Conservation (phyloP, 2,888 invertebrate genomes). For the Eristalis pertinax region DNA sequence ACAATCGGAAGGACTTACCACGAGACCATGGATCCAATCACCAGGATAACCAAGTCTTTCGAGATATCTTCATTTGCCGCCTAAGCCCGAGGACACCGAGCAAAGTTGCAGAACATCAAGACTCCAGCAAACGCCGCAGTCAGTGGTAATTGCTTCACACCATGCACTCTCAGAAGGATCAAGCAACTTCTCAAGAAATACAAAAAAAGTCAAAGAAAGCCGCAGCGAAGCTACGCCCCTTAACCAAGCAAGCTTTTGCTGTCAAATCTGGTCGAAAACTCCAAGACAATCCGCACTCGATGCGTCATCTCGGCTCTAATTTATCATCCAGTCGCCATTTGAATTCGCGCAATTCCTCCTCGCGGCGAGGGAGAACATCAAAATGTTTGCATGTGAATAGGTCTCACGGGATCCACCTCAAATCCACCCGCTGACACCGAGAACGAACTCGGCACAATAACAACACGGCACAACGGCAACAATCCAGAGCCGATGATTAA, state of each 20-base stretch:
- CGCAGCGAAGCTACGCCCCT: neutral
- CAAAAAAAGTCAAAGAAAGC: too few relatives aligned
- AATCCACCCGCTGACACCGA: slow-evolving; percentile 9
- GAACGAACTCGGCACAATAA: slow-evolving; percentile 1
- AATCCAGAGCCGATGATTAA: slow-evolving; percentile 49
- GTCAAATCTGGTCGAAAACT: neutral
- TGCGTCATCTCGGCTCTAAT: slow-evolving; percentile 10
- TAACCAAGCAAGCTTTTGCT: neutral
- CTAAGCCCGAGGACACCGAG: too few relatives aligned
- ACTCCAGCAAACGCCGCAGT: too few relatives aligned
- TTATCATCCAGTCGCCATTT: slow-evolving; percentile 5
- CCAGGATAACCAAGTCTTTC: too few relatives aligned
- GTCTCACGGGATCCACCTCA: slow-evolving; percentile 7
- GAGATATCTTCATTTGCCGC: too few relatives aligned
- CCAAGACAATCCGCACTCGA: neutral
- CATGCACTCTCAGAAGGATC: too few relatives aligned
- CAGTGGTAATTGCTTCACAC: too few relatives aligned
- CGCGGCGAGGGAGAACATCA: neutral
- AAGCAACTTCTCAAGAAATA: too few relatives aligned
- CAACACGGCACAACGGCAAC: neutral
- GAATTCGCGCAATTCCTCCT: neutral
- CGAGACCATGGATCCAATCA: too few relatives aligned
- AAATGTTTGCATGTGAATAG: slow-evolving; percentile 1
- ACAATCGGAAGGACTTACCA: too few relatives aligned
- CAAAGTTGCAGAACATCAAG: too few relatives aligned